Percentiles rank a stretch among this genome's conserved stretches.
These are phyloP conservation scores for Lysiphlebus fabarum DNA, from an alignment of 1,140 invertebrate genomes.

Conservation along the genomic window DNA sequence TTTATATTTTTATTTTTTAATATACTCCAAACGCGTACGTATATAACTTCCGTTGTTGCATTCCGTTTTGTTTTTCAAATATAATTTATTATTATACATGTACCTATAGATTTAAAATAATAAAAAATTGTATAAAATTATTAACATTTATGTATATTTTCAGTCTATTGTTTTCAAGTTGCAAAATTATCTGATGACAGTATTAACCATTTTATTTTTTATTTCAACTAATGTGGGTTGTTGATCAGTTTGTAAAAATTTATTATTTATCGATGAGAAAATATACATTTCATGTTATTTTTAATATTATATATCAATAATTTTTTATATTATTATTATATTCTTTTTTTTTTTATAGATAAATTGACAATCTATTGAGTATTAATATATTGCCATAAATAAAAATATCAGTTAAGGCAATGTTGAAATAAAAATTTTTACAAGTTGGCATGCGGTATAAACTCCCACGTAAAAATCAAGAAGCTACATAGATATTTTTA, in stretches of 20 bases:
- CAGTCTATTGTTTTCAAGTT: not conserved
- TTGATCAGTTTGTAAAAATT: not conserved
- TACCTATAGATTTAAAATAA: too few species aligned
- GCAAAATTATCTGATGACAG: not conserved
- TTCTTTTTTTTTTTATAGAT: conserved; percentile 4
- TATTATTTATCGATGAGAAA: not conserved
- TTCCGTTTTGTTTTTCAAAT: conserved; percentile 19
- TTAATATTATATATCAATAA: not conserved
- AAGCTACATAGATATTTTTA: too few species aligned
- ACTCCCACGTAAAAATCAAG: conserved; percentile 25
- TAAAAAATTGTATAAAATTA: conserved; percentile 10
- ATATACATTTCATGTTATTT: not conserved
- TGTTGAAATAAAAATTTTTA: conserved; percentile 22
- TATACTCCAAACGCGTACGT: conserved; percentile 2
- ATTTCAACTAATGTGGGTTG: not conserved
- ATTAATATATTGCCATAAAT: conserved; percentile 5
- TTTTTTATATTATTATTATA: not conserved
- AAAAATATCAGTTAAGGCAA: conserved; percentile 20
- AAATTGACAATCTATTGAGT: conserved; percentile 6
- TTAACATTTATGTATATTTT: conserved; percentile 9
- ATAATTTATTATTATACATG: not conserved
- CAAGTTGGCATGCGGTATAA: conserved; percentile 27
- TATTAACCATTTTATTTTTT: not conserved
- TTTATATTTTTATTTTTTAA: conserved; percentile 14
- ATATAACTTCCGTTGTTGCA: conserved; percentile 18